Base-by-base conservation (phyloP, 2,113 vertebrate genomes). In the Promerops cafer region DNA sequence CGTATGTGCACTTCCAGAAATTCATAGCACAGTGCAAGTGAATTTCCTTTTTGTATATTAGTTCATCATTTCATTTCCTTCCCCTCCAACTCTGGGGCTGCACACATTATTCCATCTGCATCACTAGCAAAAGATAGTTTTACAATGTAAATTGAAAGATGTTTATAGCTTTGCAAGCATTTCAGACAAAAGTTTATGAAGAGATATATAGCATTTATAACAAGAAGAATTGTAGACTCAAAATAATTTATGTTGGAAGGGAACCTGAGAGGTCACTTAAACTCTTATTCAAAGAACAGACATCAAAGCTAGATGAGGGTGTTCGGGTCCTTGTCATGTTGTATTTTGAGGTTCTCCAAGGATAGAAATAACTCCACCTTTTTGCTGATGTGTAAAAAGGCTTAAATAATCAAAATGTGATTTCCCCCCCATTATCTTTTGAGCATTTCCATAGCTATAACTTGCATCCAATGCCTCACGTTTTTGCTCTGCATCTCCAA, bases 1-100 rank as follows among this genome's bases (percentile, higher is more conserved):
- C 1, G 0, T 84, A 91, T 87, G 85, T 91, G 94, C 79, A 91
- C 90, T 96, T 97, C 96, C 96, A 96, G 94, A 97, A 94, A 97
- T 96, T 96, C 96, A 96, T 24, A 90, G 54, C 70, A 83, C 49
- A 95, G 77, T 76, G 92, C 68, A 95, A 96, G 82, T 91, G 85
- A 93, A 86, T 95, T 96, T 96, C 93, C 95, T 91, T 90, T 94
- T 79, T 65, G 49, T 78, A 89, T 33, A 83, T 42, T 61, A 83
- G 52, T 83, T 93, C 88, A 91, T 79, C 15, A 89, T 74, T 94
- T 64, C 44, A 78, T 75, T 96, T 96, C 94, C 93, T 96, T 94
- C 89, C 92, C 40, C 23, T 82, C 44, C 40, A 70, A 5, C 37
- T 75, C 77, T 30, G 26, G 35, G 35, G 60, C 60, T 76, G 31